Base-by-base conservation (phyloP, 2,888 invertebrate genomes). In the Ophion slaviceki region DNA sequence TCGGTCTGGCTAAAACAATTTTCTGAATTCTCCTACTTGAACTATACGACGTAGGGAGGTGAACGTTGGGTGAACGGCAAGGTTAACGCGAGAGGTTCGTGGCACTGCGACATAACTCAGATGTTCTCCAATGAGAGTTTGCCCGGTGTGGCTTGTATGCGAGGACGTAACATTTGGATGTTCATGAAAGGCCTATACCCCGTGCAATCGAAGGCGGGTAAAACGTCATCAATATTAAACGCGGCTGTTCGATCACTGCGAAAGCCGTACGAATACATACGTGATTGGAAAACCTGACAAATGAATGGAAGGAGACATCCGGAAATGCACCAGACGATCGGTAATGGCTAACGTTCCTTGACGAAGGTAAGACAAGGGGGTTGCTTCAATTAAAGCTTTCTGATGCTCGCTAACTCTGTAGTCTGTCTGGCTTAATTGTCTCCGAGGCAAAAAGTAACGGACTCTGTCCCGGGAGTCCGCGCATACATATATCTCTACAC, bases 361-460 rank as follows among this genome's bases (percentile, higher is more conserved):
- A 84, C 70, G 80, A 85, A 80, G 83, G 86, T 80, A 79, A 86
- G 83, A 81, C 78, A 82, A 85, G 74, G 68, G 71, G 80, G 57
- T 66, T 80, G 67, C 64, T 75, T 80, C 87, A 90, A 88, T 89
- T 88, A 87, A 89, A 89, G 76, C 80, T 85, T 80, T 84, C 86
- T 88, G 82, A 88, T 87, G 80, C 86, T 72, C 74, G 76, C 87
- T 88, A 88, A 88, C 88, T 89, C 84, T 87, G 86, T 87, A 89
- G 89, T 90, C 90, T 88, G 82, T 86, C 87, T 75, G 81, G 62
- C 87, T 86, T 89, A 88, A 90, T 89, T 89, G 88, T 88, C 83
- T 86, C 83, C 80, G 71, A 76, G 62, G 67, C 62, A 78, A 75
- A 79, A 86, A 28, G 72, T 72, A 67, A 64, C 67, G 47, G 86